Percentiles rank a stretch among this genome's conserved stretches.
phyloP scores from a whole-genome alignment of 2,113 vertebrate species.

The Pimephales promelas region DNA sequence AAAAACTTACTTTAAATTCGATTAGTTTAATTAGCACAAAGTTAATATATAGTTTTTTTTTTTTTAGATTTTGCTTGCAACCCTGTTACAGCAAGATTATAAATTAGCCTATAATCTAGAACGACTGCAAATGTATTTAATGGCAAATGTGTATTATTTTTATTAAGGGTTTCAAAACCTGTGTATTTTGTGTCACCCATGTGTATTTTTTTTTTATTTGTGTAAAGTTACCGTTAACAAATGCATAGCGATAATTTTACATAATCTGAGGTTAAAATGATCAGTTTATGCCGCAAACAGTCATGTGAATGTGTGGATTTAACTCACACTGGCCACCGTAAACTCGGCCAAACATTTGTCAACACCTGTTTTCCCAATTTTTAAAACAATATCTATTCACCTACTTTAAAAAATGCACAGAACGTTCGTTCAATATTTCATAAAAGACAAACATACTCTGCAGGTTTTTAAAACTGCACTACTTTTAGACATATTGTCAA shows the following conservation, averaged over 20 bases:
- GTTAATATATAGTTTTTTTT: not conserved
- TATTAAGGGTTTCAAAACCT: no score
- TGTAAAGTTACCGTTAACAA: not conserved
- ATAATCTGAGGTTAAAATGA: not conserved
- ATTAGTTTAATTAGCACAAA: not conserved
- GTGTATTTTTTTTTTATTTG: no score
- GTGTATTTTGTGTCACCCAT: no score
- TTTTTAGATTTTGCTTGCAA: no score
- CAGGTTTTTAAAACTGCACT: not conserved
- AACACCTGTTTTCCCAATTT: not conserved
- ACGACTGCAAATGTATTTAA: no score
- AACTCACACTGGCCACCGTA: not conserved
- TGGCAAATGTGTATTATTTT: no score
- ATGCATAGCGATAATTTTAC: not conserved
- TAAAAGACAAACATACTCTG: not conserved
- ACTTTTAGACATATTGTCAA: not conserved
- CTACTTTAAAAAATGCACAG: not conserved
- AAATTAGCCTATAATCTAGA: no score
- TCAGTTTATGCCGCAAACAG: not conserved
- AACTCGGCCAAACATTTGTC: not conserved
- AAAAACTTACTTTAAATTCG: not conserved
- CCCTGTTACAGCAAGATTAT: no score
- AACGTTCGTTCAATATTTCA: not conserved
- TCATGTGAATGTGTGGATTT: not conserved
- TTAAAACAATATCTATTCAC: not conserved